A percentile compares a stretch with the other conserved stretches of the same genome.
These are phyloP conservation scores for Hofmannophila pseudospretella DNA, from an alignment of 2,888 invertebrate genomes.

Conservation along the genomic window DNA sequence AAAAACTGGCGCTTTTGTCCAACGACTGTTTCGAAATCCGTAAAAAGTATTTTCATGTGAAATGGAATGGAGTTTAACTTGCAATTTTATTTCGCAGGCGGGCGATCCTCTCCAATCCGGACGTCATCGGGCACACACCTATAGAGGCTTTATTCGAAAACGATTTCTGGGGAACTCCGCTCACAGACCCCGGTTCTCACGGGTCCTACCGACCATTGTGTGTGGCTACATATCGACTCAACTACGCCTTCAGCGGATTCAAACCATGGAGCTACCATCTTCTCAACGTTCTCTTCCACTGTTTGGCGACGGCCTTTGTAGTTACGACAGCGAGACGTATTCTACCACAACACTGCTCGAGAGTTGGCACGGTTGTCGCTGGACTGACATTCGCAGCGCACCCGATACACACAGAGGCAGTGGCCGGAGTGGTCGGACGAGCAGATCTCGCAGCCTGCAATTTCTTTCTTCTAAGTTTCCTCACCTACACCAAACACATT, in stretches of 20 bases:
- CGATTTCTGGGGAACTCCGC: conserved; percentile 99
- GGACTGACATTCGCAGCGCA: conserved; percentile 95
- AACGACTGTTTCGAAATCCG: neutral
- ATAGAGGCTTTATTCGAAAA: conserved; percentile 90
- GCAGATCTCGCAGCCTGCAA: conserved; percentile 96
- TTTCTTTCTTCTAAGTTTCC: conserved; percentile 91
- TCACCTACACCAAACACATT: conserved; percentile 90
- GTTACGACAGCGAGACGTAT: conserved; percentile 85
- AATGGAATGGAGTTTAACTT: conserved; percentile 25
- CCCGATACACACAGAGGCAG: conserved; percentile 98
- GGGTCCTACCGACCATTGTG: conserved; percentile 97
- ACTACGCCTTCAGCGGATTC: conserved; percentile 86
- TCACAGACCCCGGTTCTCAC: conserved; percentile 95
- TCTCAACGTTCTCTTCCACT: conserved; percentile 91
- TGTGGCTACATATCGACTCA: conserved; percentile 91
- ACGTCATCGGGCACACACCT: conserved; percentile 90
- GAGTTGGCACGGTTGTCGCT: conserved; percentile 84
- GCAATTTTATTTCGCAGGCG: conserved; percentile 82
- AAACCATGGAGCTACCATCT: conserved; percentile 91
- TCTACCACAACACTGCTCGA: conserved; percentile 79
- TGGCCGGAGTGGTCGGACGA: conserved; percentile 96
- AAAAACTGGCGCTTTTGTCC: neutral
- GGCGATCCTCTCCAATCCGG: conserved; percentile 96
- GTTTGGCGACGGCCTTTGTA: conserved; percentile 89
- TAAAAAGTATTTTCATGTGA: conserved; percentile 8